Evolutionary conservation across 2,888 invertebrate genomes (phyloP), one percentile per base, ranked within the genome.

Genomic region (Campaea margaritaria): DNA sequence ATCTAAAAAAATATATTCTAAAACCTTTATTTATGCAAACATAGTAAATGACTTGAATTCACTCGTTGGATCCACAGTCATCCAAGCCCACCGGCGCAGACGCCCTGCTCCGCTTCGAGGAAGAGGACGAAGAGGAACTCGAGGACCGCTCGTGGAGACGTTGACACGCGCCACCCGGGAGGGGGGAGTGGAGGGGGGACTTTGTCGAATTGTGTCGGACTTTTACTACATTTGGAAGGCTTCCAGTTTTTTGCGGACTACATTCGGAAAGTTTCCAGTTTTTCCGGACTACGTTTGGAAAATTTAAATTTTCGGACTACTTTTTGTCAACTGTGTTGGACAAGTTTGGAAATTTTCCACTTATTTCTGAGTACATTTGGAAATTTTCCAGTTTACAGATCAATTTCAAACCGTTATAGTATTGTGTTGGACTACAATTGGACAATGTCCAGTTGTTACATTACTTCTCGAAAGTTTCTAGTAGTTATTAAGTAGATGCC

Each of bases 101-200:
- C 75, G 89, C 96, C 53, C 93, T 96, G 15, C 93, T 97, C 11
- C 96, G 97, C 69, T 97, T 98, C 77, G 97, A 98, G 76, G 97
- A 98, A 64, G 98, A 98, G 49, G 97, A 98, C 44, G 96, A 97
- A 12, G 96, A 95, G 46, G 95, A 95, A 65, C 96, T 96, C 42
- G 96, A 96, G 83, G 96, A 96, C 73, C 94, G 98, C 68, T 97
- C 97, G 27, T 98, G 98, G 98, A 93, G 98, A 68, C 97, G 97
- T 96, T 97, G 96, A 94, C 59, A 47, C 53, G n/a, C 14, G 28
- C 39, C 41, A 28, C 41, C 11, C 41, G 38, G 46, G 41, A 39
- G 43, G 42, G 16, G 27, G 21, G 5, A 5, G 21, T 5, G 21
- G 21, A 5, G 3, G 48, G 41, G n/a, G n/a, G n/a, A n/a, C 21